Evolutionary conservation across 2,888 invertebrate species (phyloP), one percentile per base, ranked within the genome.

Genomic region (Drosophila histrio): DNA sequence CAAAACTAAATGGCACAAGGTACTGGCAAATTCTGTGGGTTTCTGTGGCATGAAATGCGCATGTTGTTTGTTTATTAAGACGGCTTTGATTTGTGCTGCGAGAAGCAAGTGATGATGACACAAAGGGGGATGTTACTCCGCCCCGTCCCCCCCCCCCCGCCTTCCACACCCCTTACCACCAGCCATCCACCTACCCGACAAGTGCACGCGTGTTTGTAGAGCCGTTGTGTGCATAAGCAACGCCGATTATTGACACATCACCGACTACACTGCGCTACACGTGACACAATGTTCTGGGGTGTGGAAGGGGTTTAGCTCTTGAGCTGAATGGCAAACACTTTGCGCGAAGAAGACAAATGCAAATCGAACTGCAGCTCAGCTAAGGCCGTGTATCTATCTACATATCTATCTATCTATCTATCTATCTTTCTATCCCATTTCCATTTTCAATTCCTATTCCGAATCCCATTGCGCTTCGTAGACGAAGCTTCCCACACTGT

Each of bases 1-100:
- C 64, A 78, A 83, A 82, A 80, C 85, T 78, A 72, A 76, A 79
- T 64, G 74, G 28, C 59, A 54, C 58, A 65, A 71, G 60, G 73
- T 59, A 44, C 49, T 38, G 19, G 15, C 13, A 44, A 64, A 81
- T 62, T 30, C 53, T 38, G 49, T 71, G 61, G 43, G 32, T 26
- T 38, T 19, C 36, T 32, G 34, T 17, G 43, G 32, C n/a, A 43
- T 71, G 73, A 82, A 82, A 85, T 85, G 86, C 66, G 71, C 83
- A 82, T 71, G 64, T 63, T 85, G 72, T 87, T 82, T 86, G 87
- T 77, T 86, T 85, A 82, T 85, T 79, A 72, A 82, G 87, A 76
- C 60, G 66, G 75, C 88, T 83, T 83, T 87, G 82, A 83, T 79
- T 87, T 87, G 71, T 75, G 65, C 71, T 17, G 36, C 56, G 54